Base-by-base conservation (phyloP, 1,140 invertebrate genomes). In the Spodoptera frugiperda region DNA sequence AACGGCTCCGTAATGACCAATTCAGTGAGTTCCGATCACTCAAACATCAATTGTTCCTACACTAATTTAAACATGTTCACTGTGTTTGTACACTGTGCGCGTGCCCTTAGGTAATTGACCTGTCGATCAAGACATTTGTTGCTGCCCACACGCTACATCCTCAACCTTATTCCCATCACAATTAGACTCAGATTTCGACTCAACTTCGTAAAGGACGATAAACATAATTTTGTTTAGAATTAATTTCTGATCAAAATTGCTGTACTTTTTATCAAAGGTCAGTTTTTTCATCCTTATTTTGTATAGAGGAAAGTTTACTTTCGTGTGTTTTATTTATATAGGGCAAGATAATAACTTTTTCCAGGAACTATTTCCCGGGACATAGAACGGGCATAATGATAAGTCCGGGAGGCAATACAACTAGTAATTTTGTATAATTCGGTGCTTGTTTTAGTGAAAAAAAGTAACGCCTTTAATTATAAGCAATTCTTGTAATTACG, bases 391-490 rank as follows among this genome's bases (percentile, higher is more conserved):
- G 70, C 30, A 68, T 76, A 77, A 79, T 82, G 39, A 73, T 71
- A 77, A 55, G 71, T 70, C 49, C 57, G 30, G 51, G 57, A 81
- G 72, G 49, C 67, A 79, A 54, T 76, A 76, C 78, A 87, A 83
- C 76, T 81, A 83, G 87, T 84, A 88, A 89, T 91, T 90, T 90
- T 53, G 77, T 85, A 82, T 88, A 87, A 89, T 67, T 83, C 80
- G 78, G 51, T 70, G 61, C 80, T 81, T 61, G 72, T 65, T 68
- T 76, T 74, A 76, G 72, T 80, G 79, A 78, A 77, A 85, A 82
- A 75, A 53, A 65, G 59, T 84, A 82, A 85, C 82, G 82, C 78
- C 80, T 85, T 86, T 87, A 87, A 90, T 87, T 87, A 82, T 81
- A 76, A 65, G 72, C 76, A 77, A 81, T 84, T 72, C 48, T 44